Percentiles rank a stretch among this genome's conserved stretches.
Conservation (phyloP, 2,113 vertebrate species). For the Grammatotria lemairii region DNA sequence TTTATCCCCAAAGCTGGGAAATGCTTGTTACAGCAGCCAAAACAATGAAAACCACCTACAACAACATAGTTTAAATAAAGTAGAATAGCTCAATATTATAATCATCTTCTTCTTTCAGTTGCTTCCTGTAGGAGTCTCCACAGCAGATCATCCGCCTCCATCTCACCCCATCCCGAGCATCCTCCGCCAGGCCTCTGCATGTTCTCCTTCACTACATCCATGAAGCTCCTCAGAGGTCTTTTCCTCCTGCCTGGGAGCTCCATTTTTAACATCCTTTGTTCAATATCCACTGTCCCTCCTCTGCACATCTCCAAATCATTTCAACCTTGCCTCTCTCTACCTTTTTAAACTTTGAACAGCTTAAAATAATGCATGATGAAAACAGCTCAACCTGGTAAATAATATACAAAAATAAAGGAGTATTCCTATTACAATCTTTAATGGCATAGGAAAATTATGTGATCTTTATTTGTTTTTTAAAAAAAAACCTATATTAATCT, state of each 20-base stretch:
- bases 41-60: background rate
- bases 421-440: background rate
- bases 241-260: background rate
- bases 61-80: background rate
- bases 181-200: background rate
- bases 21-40: background rate
- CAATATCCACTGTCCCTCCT: background rate
- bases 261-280: background rate
- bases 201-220: background rate
- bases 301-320: background rate
- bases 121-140: background rate
- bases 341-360: background rate
- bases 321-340: background rate
- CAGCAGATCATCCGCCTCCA: background rate
- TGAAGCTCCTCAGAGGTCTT: background rate
- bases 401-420: background rate
- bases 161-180: background rate
- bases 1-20: background rate
- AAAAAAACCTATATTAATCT: background rate
- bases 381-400: background rate
- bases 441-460: background rate
- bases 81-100: background rate
- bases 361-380: background rate
- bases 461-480: background rate
- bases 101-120: background rate